phyloP scores from a whole-genome alignment of 2,113 vertebrate species.

The Phyllostomus hastatus region DNA sequence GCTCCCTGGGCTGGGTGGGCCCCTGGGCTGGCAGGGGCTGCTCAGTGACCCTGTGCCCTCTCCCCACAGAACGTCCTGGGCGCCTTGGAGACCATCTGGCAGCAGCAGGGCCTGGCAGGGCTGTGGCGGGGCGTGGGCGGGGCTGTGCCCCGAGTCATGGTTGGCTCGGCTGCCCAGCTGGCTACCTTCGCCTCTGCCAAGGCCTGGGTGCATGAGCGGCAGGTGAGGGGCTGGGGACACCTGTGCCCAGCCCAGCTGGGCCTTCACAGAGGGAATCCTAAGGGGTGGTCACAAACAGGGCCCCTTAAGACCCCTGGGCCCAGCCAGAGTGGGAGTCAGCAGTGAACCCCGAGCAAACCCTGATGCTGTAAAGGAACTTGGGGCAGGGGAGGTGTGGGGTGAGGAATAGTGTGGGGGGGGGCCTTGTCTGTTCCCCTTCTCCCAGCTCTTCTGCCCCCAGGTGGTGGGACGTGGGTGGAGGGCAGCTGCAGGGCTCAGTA shows the following conservation, averaged over 20 bases:
- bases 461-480: background rate
- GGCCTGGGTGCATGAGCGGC: constrained; percentile 84
- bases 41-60: background rate
- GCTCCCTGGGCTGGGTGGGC: background rate
- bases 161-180: constrained; percentile 93
- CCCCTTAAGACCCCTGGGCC: background rate
- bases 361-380: background rate
- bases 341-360: background rate
- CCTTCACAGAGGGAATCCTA: constrained; percentile 50
- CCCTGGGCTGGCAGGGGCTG: background rate
- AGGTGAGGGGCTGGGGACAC: constrained; percentile 75
- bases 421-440: background rate
- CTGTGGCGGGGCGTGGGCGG: constrained; percentile 94
- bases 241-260: background rate
- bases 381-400: background rate
- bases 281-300: background rate
- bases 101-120: constrained; percentile 88
- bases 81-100: constrained; percentile 90
- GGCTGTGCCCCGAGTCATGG: constrained; percentile 91
- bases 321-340: background rate
- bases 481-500: background rate
- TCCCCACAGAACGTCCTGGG: constrained; percentile 83
- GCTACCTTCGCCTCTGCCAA: constrained; percentile 93
- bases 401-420: background rate
- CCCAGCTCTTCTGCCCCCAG: background rate